Base-by-base conservation (phyloP, 92 coral and sea anemone genomes). In the Micromussa lordhowensis region DNA sequence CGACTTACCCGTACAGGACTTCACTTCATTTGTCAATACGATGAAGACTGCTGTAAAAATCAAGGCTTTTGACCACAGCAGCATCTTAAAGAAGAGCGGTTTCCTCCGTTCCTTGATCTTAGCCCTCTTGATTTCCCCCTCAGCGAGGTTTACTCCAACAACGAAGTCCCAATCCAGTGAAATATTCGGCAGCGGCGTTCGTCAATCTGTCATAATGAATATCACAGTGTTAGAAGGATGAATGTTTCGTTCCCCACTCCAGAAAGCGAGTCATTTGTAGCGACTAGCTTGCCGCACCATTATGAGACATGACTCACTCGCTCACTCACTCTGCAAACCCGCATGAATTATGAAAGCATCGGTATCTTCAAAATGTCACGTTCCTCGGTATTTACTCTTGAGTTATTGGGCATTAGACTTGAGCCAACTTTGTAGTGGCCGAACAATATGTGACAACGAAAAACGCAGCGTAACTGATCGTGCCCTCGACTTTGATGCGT, bases 361-460 rank as follows among this genome's bases (percentile, higher is more conserved):
- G 89, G 89, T 77, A 77, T 86, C 89, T 86, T 86, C 89, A 61
- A 76, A 84, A 85, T 48, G 83, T 86, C 83, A 86, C 89, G 89
- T 86, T 86, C 69, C 77, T 18, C 29, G 24, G 44, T 86, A 53
- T 77, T 86, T 86, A 86, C 83, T 86, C 32, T 40, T 28, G 49
- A 21, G 82, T 44, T 64, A 77, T 86, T 86, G 76, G 14, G 89
- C 88, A 63, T 79, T 22, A 64, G 66, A 64, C 82, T 30, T 22
- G 30, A 18, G 36, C 49, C 19, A 51, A 77, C 78, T 77, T 61
- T 63, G 77, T 57, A 66, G 53, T 18, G 51, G 49, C 83, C 63
- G 66, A 83, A 40, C 51, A 82, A 28, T 11, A 63, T 49, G 49
- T 64, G 66, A 29, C 64, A 53, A 78, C 16, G 18, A 76, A 77